phyloP scores from a whole-genome alignment of 2,797 vertebrate genomes.

The Anisognathus igniventris region DNA sequence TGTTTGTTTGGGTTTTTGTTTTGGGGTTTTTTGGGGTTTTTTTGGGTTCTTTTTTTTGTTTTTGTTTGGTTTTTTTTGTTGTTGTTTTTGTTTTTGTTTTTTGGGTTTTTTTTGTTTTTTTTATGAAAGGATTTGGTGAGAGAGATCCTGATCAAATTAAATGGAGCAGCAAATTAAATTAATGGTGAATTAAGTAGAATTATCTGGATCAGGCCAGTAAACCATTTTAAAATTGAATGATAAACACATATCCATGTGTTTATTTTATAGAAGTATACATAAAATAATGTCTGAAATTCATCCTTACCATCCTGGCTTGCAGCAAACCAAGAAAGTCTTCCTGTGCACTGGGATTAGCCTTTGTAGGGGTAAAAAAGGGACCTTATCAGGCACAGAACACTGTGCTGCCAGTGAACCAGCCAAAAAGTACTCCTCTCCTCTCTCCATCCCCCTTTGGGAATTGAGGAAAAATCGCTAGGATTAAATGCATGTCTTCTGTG shows the following conservation, averaged over 20 bases:
- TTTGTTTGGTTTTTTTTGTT: background rate
- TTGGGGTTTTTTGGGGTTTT: background rate
- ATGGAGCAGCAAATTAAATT: slow-evolving; percentile 21
- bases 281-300: background rate
- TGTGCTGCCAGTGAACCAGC: background rate
- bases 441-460: background rate
- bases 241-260: background rate
- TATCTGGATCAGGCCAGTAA: background rate
- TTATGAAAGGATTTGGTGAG: background rate
- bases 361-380: background rate
- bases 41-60: background rate
- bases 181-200: background rate
- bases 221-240: background rate
- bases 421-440: background rate
- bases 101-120: background rate
- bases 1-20: background rate
- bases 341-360: background rate
- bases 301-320: background rate
- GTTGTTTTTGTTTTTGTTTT: background rate
- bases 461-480: rapidly evolving
- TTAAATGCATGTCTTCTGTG: background rate
- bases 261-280: background rate
- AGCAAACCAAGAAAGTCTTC: background rate
- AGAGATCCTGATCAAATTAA: slow-evolving; percentile 22
- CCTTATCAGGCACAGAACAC: background rate